Percentiles rank a stretch among this genome's conserved stretches.
Conservation (phyloP, 2,888 invertebrate species). For the Opisthograptis luteolata region DNA sequence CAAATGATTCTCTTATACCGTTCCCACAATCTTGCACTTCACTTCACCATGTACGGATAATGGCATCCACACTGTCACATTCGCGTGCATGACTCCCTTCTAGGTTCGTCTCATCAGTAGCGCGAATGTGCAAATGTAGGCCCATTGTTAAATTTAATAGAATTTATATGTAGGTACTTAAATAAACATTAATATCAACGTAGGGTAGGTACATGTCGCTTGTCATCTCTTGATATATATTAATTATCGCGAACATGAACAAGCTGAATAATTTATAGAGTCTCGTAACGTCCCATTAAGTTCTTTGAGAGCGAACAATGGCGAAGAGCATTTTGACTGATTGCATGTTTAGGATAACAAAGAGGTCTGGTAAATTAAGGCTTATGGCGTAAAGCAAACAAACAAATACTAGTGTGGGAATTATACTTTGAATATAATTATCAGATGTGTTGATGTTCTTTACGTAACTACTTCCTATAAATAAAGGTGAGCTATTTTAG, state of each 20-base stretch:
- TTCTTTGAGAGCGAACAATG: slow-evolving; percentile 15
- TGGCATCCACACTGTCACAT: too few relatives aligned
- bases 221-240: slow-evolving; percentile 24
- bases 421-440: slow-evolving; percentile 13
- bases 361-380: slow-evolving; percentile 1
- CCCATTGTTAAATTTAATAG: too few relatives aligned
- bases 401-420: slow-evolving; percentile 30
- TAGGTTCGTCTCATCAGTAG: too few relatives aligned
- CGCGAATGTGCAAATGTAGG: too few relatives aligned
- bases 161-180: background rate
- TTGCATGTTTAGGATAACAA: slow-evolving; percentile 11
- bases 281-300: slow-evolving; percentile 6
- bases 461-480: too few relatives aligned
- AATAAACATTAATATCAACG: background rate
- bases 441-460: background rate
- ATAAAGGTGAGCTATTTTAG: too few relatives aligned
- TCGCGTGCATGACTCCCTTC: too few relatives aligned
- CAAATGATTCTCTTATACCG: too few relatives aligned
- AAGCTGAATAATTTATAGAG: slow-evolving; percentile 3
- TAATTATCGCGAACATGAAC: slow-evolving; percentile 18
- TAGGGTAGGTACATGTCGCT: background rate
- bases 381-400: background rate
- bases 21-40: too few relatives aligned
- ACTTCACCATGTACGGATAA: too few relatives aligned
- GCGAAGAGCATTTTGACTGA: slow-evolving; percentile 11